A percentile compares a stretch with the other conserved stretches of the same genome.
phyloP scores from a whole-genome alignment of 2,888 invertebrate genomes.

The Eubasilissa splendida region DNA sequence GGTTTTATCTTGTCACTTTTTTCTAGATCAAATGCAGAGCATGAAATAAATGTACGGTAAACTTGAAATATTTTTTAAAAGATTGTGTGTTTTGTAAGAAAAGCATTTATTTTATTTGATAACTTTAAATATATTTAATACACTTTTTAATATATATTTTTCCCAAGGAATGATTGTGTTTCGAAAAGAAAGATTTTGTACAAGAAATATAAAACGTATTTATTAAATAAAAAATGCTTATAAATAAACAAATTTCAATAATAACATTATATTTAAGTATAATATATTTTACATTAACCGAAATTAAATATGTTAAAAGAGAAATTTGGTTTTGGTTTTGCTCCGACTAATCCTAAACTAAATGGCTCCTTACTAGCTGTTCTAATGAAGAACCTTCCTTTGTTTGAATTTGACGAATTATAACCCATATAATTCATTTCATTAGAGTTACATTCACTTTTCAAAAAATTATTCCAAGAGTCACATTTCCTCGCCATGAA shows the following conservation, averaged over 20 bases:
- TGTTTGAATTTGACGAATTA: slow-evolving; percentile 67
- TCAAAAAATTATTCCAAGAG: slow-evolving; percentile 66
- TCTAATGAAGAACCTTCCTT: slow-evolving; percentile 69
- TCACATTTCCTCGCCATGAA: slow-evolving; percentile 60
- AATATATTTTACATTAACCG: no score
- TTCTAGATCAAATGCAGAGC: no score
- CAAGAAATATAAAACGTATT: neutral
- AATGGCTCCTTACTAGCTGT: slow-evolving; percentile 66
- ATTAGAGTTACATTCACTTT: slow-evolving; percentile 65
- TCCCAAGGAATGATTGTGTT: no score
- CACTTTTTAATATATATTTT: no score
- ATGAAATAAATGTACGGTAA: no score
- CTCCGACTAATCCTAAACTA: slow-evolving; percentile 68
- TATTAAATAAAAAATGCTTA: neutral
- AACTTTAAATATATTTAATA: no score
- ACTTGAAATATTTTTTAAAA: no score
- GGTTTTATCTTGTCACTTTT: no score
- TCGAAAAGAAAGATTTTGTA: neutral
- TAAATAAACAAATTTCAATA: neutral
- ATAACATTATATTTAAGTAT: neutral
- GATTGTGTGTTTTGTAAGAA: no score
- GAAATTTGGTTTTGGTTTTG: slow-evolving; percentile 59
- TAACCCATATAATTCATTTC: slow-evolving; percentile 68
- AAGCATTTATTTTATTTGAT: no score
- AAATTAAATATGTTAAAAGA: slow-evolving; percentile 12